These are phyloP conservation scores for Epirrhoe alternata DNA, from an alignment of 2,888 invertebrate genomes.

Conservation along the genomic window DNA sequence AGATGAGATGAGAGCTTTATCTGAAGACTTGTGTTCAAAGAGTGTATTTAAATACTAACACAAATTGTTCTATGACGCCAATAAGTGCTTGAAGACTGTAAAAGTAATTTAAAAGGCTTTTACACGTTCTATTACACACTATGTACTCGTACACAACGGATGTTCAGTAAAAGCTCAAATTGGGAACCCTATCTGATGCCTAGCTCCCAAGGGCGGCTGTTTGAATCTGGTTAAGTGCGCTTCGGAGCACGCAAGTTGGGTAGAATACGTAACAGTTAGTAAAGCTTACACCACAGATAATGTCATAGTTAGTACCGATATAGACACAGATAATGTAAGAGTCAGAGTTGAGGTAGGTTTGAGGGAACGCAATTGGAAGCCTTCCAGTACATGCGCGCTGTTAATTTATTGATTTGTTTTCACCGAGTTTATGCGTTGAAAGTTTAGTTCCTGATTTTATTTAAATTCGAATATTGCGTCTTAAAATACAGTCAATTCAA, in stretches of 20 bases:
- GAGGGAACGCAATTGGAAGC: constrained; percentile 34
- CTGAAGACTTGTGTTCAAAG: too few relatives aligned
- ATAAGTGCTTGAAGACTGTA: too few relatives aligned
- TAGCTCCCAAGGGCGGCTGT: constrained; percentile 60
- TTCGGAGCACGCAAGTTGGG: constrained; percentile 41
- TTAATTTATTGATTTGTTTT: constrained; percentile 40
- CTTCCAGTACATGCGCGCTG: constrained; percentile 44
- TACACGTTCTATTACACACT: too few relatives aligned
- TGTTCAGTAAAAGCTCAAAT: constrained; percentile 9
- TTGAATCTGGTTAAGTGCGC: constrained; percentile 46
- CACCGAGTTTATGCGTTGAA: constrained; percentile 12
- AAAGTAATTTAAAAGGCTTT: too few relatives aligned
- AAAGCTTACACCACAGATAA: constrained; percentile 12
- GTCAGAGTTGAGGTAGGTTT: constrained; percentile 37
- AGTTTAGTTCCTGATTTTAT: background rate
- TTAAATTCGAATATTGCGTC: too few relatives aligned
- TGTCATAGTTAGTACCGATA: constrained; percentile 3
- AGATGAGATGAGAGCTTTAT: too few relatives aligned
- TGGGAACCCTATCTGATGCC: constrained; percentile 51
- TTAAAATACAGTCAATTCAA: too few relatives aligned
- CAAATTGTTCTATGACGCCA: too few relatives aligned
- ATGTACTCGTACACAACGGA: background rate
- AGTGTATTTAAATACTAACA: too few relatives aligned
- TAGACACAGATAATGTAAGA: constrained; percentile 14
- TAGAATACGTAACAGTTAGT: constrained; percentile 9